Evolutionary conservation across 2,113 vertebrate genomes (phyloP), one percentile per base, ranked within the genome.

Genomic region (Podocnemis expansa): DNA sequence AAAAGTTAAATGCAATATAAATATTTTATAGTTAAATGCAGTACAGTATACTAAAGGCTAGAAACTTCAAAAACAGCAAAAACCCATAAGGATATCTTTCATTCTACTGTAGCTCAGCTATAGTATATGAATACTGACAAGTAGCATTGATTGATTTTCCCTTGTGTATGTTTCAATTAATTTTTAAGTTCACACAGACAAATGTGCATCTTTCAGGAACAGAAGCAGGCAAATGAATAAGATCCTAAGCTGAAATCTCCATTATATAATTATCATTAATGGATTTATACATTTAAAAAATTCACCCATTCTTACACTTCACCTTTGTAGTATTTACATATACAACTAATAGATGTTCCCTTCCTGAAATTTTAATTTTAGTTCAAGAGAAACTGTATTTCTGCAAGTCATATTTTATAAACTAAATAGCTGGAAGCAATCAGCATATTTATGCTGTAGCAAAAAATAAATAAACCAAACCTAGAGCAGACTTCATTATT

Each of bases 91-190:
- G 78, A 55, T 92, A 93, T 87, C 34, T 90, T 92, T 94, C 88
- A 82, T 95, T 97, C 85, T 84, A 47, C 52, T 85, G 38, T 88
- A 96, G 7, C 38, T 93, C 34, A 93, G n/a, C 24, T 27, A 60
- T 94, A 96, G 97, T 87, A 88, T 95, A 95, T 92, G 29, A 45
- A 91, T 87, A 24, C 70, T 96, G 78, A 91, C 83, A 94, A 29
- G 55, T 84, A 88, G 31, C 89, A 97, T 80, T 96, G 93, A 96
- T 96, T 96, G 93, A 96, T 96, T 96, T 97, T 88, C 92, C 73
- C 60, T 96, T 96, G 82, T 75, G 16, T 95, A 95, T 3, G 8
- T 25, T 75, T 95, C 29, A 55, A 97, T 95, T 95, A 96, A 96
- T 96, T 97, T 97, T 97, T 84, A 92, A 95, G 63, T 96, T 91